Conservation (phyloP, 2,797 vertebrate species). For the Halcyon badia region DNA sequence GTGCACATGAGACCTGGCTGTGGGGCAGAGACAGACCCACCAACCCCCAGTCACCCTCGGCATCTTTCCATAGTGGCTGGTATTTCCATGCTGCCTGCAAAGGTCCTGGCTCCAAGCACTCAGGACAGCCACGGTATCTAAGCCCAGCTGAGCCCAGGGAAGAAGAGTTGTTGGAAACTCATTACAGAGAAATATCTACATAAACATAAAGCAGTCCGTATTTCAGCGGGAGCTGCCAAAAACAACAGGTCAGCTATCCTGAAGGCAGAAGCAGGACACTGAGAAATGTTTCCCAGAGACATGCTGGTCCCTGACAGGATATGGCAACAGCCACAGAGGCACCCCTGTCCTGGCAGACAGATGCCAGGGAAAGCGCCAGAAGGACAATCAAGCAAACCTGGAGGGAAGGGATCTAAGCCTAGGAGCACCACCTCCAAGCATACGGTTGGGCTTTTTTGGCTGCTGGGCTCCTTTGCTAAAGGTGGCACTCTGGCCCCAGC, state of each 20-base stretch:
- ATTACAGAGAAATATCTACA: neutral
- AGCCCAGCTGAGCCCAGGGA: neutral
- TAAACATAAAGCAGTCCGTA: neutral
- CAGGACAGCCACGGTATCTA: neutral
- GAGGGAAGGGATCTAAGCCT: neutral
- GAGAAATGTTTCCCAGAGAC: neutral
- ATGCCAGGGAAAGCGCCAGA: neutral
- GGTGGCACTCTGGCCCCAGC: neutral
- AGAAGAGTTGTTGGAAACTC: neutral
- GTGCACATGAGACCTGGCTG: neutral
- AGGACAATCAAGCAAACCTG: neutral
- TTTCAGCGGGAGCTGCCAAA: constrained; percentile 6
- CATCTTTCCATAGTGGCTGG: neutral
- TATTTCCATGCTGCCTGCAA: neutral
- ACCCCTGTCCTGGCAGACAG: neutral
- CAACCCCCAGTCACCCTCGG: neutral
- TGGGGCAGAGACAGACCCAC: neutral
- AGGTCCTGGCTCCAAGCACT: neutral
- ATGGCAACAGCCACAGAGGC: neutral
- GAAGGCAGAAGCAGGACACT: neutral
- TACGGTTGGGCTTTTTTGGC: neutral
- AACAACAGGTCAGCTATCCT: neutral
- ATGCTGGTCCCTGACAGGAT: neutral
- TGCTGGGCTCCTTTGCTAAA: neutral
- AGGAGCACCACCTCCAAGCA: neutral